Conservation (phyloP, 2,113 vertebrate genomes). For the Apodemus speciosus region DNA sequence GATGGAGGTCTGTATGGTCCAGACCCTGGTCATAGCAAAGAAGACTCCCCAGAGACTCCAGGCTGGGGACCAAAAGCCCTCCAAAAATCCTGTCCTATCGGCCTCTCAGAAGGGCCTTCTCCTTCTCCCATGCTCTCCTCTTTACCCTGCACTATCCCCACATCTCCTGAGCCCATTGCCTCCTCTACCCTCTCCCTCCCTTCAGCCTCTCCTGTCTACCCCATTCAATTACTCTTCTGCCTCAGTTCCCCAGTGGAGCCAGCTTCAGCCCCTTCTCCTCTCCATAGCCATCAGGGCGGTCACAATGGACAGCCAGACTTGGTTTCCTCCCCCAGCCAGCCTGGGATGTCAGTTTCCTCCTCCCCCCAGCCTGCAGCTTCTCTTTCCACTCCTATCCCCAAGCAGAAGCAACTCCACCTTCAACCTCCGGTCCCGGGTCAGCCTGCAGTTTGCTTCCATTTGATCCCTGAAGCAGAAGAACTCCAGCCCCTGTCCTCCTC, state of each 20-base stretch:
- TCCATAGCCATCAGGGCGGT: neutral
- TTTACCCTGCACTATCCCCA: neutral
- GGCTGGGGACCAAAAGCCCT: neutral
- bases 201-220: neutral
- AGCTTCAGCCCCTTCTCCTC: neutral
- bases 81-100: neutral
- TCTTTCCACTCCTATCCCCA: neutral
- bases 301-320: neutral
- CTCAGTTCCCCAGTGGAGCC: neutral
- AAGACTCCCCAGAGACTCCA: neutral
- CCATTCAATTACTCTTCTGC: neutral
- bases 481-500: neutral
- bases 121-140: neutral
- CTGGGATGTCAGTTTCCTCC: neutral
- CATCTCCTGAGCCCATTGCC: neutral
- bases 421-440: neutral
- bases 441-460: neutral
- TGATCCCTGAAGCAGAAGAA: neutral
- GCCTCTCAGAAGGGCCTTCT: neutral
- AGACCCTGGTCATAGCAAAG: neutral
- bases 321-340: neutral
- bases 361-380: neutral
- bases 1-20: neutral
- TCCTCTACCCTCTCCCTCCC: neutral
- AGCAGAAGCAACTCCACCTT: neutral